These are phyloP conservation scores for Temnothorax curvispinosus DNA, from an alignment of 1,140 invertebrate genomes.

Conservation along the genomic window DNA sequence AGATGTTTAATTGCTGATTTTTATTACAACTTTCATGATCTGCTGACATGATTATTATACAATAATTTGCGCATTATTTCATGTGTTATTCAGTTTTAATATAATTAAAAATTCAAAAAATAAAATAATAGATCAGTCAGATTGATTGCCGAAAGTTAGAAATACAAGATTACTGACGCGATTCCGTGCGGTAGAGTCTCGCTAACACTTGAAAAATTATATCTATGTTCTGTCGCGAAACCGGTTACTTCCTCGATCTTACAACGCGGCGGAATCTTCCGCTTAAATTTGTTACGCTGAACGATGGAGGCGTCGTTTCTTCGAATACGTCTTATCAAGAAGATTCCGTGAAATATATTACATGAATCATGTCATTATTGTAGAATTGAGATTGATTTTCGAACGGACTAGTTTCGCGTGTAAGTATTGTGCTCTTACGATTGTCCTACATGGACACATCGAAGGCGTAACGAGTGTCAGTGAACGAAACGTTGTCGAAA, in stretches of 20 bases:
- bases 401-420: neutral
- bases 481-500: conserved; percentile 30
- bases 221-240: conserved; percentile 10
- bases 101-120: neutral
- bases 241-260: conserved; percentile 1
- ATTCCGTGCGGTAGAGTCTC: neutral
- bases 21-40: neutral
- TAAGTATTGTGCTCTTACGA: neutral
- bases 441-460: neutral
- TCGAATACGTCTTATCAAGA: neutral
- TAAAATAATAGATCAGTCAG: neutral
- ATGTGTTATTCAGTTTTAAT: neutral
- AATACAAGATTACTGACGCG: neutral
- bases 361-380: neutral
- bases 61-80: neutral
- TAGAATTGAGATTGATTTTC: neutral
- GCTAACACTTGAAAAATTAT: neutral
- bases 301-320: neutral
- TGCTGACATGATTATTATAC: neutral
- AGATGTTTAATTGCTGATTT: neutral
- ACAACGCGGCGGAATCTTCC: neutral
- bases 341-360: neutral
- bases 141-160: neutral
- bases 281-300: conserved; percentile 6
- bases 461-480: conserved; percentile 15